These are phyloP conservation scores for Aurelia sp. DNA, from an alignment of 30 jellyfish, hydroid and myxozoan genomes.

Conservation along the genomic window DNA sequence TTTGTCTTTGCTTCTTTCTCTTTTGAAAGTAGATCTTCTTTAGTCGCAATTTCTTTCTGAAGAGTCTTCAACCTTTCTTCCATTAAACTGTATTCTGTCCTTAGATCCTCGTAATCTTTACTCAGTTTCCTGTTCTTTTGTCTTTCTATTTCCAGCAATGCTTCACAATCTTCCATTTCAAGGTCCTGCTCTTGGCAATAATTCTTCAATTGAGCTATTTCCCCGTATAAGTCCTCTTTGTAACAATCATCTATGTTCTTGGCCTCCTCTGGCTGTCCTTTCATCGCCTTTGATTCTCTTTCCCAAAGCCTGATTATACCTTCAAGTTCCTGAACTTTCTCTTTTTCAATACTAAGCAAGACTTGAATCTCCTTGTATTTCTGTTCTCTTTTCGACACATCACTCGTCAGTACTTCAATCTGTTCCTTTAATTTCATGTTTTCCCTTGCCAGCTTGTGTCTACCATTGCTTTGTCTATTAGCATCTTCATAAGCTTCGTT, in stretches of 20 bases:
- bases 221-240: not conserved
- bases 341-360: not conserved
- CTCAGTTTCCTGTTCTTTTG: not conserved
- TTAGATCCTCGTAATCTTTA: not conserved
- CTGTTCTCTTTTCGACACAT: not conserved
- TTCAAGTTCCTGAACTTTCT: not conserved
- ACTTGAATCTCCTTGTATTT: not conserved
- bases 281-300: not conserved
- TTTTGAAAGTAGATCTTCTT: not conserved
- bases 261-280: not conserved
- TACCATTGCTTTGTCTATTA: not conserved
- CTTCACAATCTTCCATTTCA: constrained; percentile 4
- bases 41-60: not conserved
- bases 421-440: not conserved
- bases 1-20: not conserved
- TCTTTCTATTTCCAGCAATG: not conserved
- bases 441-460: not conserved
- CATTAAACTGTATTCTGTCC: not conserved
- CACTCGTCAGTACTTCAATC: not conserved
- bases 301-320: not conserved
- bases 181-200: constrained; percentile 8
- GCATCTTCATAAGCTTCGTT: not conserved
- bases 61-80: not conserved
- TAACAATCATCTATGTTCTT: no score
- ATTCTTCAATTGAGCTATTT: not conserved